These are phyloP conservation scores for Tethea ocularis DNA, from an alignment of 2,888 invertebrate genomes.

Conservation along the genomic window DNA sequence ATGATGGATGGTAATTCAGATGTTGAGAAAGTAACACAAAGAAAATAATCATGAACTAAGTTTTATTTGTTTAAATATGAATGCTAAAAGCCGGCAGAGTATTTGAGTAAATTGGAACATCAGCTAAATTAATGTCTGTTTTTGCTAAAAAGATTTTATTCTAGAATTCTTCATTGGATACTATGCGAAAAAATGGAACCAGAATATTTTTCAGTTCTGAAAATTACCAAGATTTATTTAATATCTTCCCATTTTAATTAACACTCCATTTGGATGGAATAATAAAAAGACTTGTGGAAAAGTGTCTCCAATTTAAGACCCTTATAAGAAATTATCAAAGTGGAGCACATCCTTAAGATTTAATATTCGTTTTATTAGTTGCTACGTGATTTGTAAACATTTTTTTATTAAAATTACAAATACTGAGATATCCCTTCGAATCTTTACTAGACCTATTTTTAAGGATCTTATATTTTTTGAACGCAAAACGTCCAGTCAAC, in stretches of 20 bases:
- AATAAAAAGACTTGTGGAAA: conserved; percentile 1
- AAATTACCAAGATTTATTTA: not conserved
- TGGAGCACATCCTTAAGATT: not conserved
- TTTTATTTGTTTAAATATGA: too few relatives aligned
- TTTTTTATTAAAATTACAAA: not conserved
- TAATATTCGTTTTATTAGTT: conserved; percentile 5
- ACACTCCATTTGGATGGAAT: not conserved
- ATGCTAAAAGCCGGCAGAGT: too few relatives aligned
- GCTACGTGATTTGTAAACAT: not conserved
- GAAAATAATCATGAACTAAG: too few relatives aligned
- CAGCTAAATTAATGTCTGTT: too few relatives aligned
- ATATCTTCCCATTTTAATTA: not conserved
- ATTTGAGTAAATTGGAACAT: too few relatives aligned
- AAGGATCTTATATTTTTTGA: not conserved
- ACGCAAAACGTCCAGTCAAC: not conserved
- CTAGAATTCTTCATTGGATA: not conserved
- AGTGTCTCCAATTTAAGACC: not conserved
- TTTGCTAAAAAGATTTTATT: too few relatives aligned
- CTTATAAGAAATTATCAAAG: not conserved
- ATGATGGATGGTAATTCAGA: not conserved
- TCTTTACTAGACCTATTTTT: not conserved
- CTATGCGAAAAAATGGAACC: not conserved
- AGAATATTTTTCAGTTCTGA: not conserved
- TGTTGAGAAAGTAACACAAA: too few relatives aligned
- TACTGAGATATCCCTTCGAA: not conserved